Conservation (phyloP, 1,140 invertebrate species). For the Epicauta chinensis region DNA sequence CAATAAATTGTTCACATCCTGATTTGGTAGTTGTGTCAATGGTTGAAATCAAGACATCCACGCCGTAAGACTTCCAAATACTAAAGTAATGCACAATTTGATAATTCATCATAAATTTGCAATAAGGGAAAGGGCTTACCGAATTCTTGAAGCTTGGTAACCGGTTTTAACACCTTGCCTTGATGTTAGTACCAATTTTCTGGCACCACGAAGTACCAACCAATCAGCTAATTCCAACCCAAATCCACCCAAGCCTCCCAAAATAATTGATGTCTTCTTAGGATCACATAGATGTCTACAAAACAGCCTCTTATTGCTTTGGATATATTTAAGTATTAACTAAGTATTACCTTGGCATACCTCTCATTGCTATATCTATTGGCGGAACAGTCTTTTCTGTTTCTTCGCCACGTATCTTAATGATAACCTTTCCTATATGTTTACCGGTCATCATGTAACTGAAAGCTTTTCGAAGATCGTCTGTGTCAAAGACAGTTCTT, state of each 20-base stretch:
- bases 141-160: conserved; percentile 64
- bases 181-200: too few relatives aligned
- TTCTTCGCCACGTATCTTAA: conserved; percentile 70
- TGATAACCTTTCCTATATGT: too few relatives aligned
- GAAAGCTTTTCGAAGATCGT: conserved; percentile 62
- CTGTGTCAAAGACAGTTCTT: conserved; percentile 55
- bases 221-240: too few relatives aligned
- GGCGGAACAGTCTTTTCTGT: conserved; percentile 46
- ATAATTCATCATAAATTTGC: background rate
- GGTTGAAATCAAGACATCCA: conserved; percentile 45
- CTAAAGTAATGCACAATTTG: conserved; percentile 9
- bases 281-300: conserved; percentile 37
- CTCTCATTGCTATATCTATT: background rate
- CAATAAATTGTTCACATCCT: conserved; percentile 52
- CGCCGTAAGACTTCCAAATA: conserved; percentile 52
- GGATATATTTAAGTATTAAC: too few relatives aligned
- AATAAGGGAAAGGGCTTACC: conserved; percentile 45
- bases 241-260: conserved; percentile 82
- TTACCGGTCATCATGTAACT: conserved; percentile 72
- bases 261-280: conserved; percentile 52
- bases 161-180: conserved; percentile 67
- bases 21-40: conserved; percentile 44
- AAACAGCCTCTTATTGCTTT: too few relatives aligned
- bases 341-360: too few relatives aligned
- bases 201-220: conserved; percentile 72